Percentiles rank a stretch among this genome's conserved stretches.
Evolutionary conservation across 2,797 vertebrate species (phyloP).

Genomic region (Pempheris klunzingeri): DNA sequence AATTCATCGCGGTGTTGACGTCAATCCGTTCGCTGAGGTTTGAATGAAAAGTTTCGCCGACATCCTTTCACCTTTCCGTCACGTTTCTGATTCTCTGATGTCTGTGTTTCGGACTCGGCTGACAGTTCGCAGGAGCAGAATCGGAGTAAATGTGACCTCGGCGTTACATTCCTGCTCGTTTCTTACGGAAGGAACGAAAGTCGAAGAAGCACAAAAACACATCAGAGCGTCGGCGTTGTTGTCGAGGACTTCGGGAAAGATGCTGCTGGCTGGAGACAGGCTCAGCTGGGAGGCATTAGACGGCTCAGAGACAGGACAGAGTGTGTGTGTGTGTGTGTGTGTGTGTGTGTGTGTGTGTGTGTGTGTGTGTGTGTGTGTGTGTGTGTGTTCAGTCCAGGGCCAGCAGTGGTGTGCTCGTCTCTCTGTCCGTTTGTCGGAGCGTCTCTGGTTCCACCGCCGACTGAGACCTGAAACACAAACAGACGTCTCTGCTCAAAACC

Average conservation of each 20-base stretch:
- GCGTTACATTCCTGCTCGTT: constrained; percentile 4
- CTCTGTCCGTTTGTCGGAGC: constrained; percentile 71
- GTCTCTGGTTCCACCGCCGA: constrained; percentile 72
- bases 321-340: constrained; percentile 24
- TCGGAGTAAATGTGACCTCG: background rate
- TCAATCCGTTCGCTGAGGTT: constrained; percentile 6
- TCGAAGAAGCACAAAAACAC: constrained; percentile 8
- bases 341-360: constrained; percentile 33
- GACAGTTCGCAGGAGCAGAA: background rate
- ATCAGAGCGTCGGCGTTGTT: constrained; percentile 1
- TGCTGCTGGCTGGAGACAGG: constrained; percentile 48
- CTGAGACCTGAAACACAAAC: constrained; percentile 74
- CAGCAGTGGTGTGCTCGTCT: constrained; percentile 75
- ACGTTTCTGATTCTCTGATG: background rate
- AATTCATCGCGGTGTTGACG: background rate
- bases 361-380: constrained; percentile 29
- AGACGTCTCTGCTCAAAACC: no score
- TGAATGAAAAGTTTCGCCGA: constrained; percentile 8
- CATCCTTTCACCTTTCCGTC: background rate
- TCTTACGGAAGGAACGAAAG: background rate
- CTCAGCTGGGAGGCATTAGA: constrained; percentile 52
- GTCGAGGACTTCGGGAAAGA: constrained; percentile 46
- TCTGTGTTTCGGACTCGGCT: background rate
- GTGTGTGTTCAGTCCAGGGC: constrained; percentile 74
- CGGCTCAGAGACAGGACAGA: constrained; percentile 58